Base-by-base conservation (phyloP, 2,113 vertebrate species). In the Erythrocercus mccallii region DNA sequence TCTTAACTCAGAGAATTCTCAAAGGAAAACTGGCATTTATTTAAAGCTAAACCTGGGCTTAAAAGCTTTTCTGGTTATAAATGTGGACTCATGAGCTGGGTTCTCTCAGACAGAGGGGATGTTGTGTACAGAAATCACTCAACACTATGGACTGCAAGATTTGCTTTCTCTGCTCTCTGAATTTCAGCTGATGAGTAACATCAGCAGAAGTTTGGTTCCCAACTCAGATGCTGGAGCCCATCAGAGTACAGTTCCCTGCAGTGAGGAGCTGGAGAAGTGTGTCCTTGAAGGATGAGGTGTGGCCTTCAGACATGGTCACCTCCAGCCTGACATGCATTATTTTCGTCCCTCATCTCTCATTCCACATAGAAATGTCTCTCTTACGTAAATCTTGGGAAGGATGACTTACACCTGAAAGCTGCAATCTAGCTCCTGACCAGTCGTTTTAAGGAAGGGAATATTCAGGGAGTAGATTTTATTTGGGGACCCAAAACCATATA, bases 21-120 rank as follows among this genome's bases (percentile, higher is more conserved):
- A 81, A n/a, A 90, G 73, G 92, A 86, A 90, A 88, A 48, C 9
- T 44, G 65, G 80, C 48, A 86, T 92, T 96, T 96, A 73, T 90
- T 88, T 93, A 92, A 95, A 94, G 81, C 51, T 90, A 93, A 94
- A 83, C 68, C 80, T 24, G 23, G 57, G 80, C 82, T 96, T 93
- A 95, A 95, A 88, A 93, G 94, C 92, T 86, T 94, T 94, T 30
- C 61, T 90, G 57, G 48, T 80, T 86, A 48, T 53, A 93, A 90
- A 88, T 33, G 68, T 33, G 68, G 82, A 93, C 92, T 84, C 51
- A 56, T 31, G 48, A 88, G 25, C 42, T 57, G 77, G 64, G 69
- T 37, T 83, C 28, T 87, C 33, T 45, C 68, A 80, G 57, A 81
- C 40, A 76, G 33, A 73, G 37, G 9, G 73, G 56, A 66, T 81